Percentiles rank a stretch among this genome's conserved stretches.
Evolutionary conservation across 2,888 invertebrate species (phyloP).

Genomic region (Strigamia transsilvanica): DNA sequence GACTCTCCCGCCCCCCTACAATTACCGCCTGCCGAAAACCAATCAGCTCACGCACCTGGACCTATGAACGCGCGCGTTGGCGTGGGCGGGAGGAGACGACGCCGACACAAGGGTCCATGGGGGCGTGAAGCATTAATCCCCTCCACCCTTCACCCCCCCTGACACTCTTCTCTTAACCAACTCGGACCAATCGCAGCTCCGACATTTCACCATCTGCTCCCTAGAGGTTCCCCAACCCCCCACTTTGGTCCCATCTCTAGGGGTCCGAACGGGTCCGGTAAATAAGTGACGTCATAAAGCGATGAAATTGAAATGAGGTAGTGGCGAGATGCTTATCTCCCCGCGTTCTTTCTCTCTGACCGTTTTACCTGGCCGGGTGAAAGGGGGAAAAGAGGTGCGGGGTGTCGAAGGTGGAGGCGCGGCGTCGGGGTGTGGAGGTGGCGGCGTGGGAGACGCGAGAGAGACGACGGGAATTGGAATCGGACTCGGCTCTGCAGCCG

Average conservation of each 20-base stretch:
- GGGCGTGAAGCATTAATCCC: slow-evolving; percentile 48
- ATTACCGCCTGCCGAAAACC: slow-evolving; percentile 46
- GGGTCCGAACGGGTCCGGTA: slow-evolving; percentile 44
- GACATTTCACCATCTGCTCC: slow-evolving; percentile 26
- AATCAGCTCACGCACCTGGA: slow-evolving; percentile 37
- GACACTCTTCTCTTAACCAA: background rate
- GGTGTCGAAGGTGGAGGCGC: background rate
- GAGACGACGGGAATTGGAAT: slow-evolving; percentile 25
- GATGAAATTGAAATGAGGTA: slow-evolving; percentile 46
- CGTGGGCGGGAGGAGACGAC: slow-evolving; percentile 27
- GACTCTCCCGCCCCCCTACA: slow-evolving; percentile 30
- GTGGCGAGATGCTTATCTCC: slow-evolving; percentile 24
- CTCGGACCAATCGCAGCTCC: background rate
- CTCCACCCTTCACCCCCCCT: background rate
- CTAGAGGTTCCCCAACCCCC: background rate
- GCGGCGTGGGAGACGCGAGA: background rate
- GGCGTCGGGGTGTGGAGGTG: background rate
- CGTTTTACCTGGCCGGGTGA: background rate
- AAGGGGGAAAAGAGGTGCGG: background rate
- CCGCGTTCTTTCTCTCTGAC: background rate
- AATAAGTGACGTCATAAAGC: slow-evolving; percentile 47
- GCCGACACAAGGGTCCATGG: slow-evolving; percentile 39
- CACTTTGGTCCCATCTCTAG: slow-evolving; percentile 21
- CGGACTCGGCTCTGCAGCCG: slow-evolving; percentile 21
- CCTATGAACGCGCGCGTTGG: slow-evolving; percentile 34